Evolutionary conservation across 2,113 vertebrate species (phyloP).

Genomic region (Pangasianodon gigas): DNA sequence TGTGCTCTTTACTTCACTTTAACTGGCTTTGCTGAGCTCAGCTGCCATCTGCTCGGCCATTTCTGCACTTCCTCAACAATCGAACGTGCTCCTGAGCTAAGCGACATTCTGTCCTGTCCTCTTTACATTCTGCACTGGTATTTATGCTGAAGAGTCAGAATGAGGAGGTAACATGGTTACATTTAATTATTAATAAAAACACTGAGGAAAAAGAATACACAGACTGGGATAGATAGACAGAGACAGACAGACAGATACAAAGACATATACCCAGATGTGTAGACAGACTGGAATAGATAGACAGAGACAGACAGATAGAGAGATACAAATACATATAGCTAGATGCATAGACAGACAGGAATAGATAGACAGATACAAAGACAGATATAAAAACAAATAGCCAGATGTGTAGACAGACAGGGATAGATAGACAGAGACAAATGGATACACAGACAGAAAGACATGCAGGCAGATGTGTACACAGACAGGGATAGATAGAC

Average conservation of each 20-base stretch:
- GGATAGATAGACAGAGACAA: background rate
- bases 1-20: conserved; percentile 28
- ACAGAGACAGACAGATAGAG: background rate
- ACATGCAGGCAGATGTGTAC: background rate
- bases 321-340: background rate
- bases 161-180: too few relatives aligned
- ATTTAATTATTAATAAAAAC: background rate
- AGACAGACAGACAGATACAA: background rate
- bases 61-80: background rate
- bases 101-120: background rate
- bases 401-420: background rate
- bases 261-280: background rate
- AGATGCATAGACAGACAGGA: background rate
- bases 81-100: background rate
- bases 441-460: too few relatives aligned
- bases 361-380: background rate
- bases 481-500: background rate
- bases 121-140: background rate
- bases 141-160: background rate
- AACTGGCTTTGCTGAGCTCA: background rate
- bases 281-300: background rate
- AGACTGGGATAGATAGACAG: background rate
- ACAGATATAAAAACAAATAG: background rate
- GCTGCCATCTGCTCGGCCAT: background rate
- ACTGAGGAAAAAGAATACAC: too few relatives aligned